Percentiles rank a stretch among this genome's conserved stretches.
Conservation (phyloP, 2,888 invertebrate species). For the Drosophila putrida region DNA sequence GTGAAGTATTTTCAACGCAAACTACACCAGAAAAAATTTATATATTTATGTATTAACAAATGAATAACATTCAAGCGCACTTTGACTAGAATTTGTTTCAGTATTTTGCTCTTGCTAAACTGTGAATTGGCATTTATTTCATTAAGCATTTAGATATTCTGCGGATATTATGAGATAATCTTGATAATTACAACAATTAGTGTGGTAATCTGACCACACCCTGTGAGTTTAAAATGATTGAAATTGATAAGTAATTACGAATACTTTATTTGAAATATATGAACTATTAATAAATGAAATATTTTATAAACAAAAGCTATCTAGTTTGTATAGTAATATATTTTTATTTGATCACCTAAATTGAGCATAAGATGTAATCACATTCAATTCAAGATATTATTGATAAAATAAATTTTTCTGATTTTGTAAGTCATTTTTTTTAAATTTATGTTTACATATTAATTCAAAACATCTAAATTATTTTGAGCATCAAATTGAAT, state of each 20-base stretch:
- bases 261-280: no score
- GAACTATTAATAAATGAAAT: no score
- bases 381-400: neutral
- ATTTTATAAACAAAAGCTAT: no score
- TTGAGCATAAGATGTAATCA: no score
- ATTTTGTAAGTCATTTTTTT: neutral
- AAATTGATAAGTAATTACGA: no score
- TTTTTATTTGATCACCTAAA: no score
- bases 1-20: conserved; percentile 56
- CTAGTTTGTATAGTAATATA: no score
- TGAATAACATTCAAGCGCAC: conserved; percentile 35
- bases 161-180: neutral
- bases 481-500: no score
- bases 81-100: conserved; percentile 46
- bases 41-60: conserved; percentile 9
- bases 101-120: conserved; percentile 21
- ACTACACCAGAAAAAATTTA: neutral
- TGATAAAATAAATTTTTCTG: neutral
- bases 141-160: conserved; percentile 42
- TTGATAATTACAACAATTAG: conserved; percentile 10
- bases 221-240: neutral
- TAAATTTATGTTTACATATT: no score
- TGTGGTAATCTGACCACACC: neutral
- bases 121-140: conserved; percentile 35
- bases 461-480: no score